Percentiles rank a stretch among this genome's conserved stretches.
Evolutionary conservation across 64 coral and sea anemone genomes (phyloP).

Genomic region (Trachythela sp.): DNA sequence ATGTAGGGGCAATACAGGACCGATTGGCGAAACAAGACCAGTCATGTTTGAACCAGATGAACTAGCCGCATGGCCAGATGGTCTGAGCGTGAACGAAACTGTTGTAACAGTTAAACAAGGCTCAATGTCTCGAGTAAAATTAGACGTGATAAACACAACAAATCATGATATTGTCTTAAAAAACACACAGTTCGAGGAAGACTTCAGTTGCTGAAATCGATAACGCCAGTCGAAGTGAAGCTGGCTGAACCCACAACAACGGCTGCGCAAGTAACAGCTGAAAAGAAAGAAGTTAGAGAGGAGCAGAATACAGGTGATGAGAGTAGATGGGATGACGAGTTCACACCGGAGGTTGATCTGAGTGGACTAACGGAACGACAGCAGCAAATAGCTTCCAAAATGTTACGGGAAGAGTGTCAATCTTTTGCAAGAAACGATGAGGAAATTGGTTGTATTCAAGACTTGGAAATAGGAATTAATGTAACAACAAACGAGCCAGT

Average conservation of each 20-base stretch:
- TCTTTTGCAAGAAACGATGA: neutral
- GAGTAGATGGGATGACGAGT: too few relatives aligned
- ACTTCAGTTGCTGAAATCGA: neutral
- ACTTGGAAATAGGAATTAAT: neutral
- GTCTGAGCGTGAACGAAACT: neutral
- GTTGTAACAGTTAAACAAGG: neutral
- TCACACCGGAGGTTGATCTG: too few relatives aligned
- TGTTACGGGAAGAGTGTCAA: too few relatives aligned
- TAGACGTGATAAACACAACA: conserved; percentile 24
- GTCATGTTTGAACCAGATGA: conserved; percentile 53
- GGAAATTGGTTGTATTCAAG: neutral
- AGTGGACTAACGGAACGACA: too few relatives aligned
- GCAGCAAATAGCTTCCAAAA: too few relatives aligned
- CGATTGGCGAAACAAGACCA: conserved; percentile 5
- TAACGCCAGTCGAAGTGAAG: too few relatives aligned
- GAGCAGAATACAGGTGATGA: too few relatives aligned
- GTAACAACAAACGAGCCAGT: neutral
- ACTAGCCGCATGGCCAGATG: conserved; percentile 1
- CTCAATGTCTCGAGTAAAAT: conserved; percentile 7
- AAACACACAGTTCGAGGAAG: conserved; percentile 24
- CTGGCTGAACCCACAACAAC: too few relatives aligned
- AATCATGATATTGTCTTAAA: conserved; percentile 35
- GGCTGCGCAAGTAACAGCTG: too few relatives aligned
- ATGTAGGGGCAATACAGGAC: conserved; percentile 33
- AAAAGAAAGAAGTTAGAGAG: too few relatives aligned